A percentile compares a stretch with the other conserved stretches of the same genome.
Evolutionary conservation across 2,888 invertebrate species (phyloP).

Genomic region (Tromatobia lineatoria): DNA sequence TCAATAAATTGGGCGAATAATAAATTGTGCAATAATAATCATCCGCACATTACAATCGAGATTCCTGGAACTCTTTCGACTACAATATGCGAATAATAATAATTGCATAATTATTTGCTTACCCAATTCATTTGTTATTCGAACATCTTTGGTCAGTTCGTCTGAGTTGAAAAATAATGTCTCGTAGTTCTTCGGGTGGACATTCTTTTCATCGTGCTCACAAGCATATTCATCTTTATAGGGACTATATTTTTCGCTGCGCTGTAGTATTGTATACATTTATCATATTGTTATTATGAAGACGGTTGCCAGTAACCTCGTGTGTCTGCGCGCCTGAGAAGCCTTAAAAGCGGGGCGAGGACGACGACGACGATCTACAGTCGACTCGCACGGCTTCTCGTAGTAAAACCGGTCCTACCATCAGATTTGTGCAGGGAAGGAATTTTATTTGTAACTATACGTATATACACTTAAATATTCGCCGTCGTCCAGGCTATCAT

Average conservation of each 20-base stretch:
- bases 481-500: neutral
- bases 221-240: neutral
- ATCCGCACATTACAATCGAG: too few species aligned
- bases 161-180: too few species aligned
- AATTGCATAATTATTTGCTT: too few species aligned
- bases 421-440: constrained; percentile 14
- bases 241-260: neutral
- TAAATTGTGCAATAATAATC: too few species aligned
- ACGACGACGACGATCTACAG: constrained; percentile 2
- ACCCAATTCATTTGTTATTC: too few species aligned
- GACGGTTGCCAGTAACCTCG: constrained; percentile 1
- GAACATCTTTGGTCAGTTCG: too few species aligned
- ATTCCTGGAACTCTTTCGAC: too few species aligned
- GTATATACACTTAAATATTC: too few species aligned
- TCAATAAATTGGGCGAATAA: too few species aligned
- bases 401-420: constrained; percentile 49
- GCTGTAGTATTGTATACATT: neutral
- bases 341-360: constrained; percentile 50
- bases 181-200: too few species aligned
- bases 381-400: constrained; percentile 63
- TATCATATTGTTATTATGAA: neutral
- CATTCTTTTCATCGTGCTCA: too few species aligned
- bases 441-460: neutral
- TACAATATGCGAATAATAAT: too few species aligned
- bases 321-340: constrained; percentile 30